phyloP scores from a whole-genome alignment of 2,113 vertebrate genomes.

The Diphyllodes magnificus region DNA sequence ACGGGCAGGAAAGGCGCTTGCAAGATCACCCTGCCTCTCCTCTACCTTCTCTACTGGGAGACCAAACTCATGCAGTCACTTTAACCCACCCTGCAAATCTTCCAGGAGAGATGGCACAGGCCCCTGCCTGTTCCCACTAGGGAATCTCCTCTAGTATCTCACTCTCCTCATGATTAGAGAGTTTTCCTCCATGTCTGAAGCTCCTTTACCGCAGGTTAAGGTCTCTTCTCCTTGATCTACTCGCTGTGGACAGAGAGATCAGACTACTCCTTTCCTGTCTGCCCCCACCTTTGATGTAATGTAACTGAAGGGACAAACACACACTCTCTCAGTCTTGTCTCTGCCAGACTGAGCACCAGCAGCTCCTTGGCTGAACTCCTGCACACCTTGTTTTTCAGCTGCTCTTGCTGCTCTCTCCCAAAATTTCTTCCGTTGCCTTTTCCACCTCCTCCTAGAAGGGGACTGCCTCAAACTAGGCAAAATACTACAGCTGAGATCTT shows the following conservation, averaged over 20 bases:
- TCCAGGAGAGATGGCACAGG: neutral
- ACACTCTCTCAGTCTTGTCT: neutral
- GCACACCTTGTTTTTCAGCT: neutral
- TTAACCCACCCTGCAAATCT: neutral
- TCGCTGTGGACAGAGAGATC: fast-evolving
- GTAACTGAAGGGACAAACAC: neutral
- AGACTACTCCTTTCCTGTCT: neutral
- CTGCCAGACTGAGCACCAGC: neutral
- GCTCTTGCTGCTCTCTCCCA: neutral
- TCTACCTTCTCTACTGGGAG: neutral
- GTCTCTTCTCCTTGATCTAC: neutral
- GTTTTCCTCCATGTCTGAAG: neutral
- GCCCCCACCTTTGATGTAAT: neutral
- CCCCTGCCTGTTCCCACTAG: neutral
- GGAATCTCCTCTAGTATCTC: neutral
- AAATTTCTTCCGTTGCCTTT: neutral
- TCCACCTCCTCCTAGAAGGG: neutral
- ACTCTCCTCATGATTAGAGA: neutral
- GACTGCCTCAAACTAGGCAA: neutral
- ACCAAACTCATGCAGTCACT: neutral
- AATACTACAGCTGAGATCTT: neutral
- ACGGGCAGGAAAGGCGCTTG: neutral
- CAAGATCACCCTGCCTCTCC: neutral
- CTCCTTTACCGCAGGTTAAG: neutral
- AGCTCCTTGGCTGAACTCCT: neutral